Evolutionary conservation across 2,888 invertebrate species (phyloP), one percentile per base, ranked within the genome.

Genomic region (Orthosia gothica): DNA sequence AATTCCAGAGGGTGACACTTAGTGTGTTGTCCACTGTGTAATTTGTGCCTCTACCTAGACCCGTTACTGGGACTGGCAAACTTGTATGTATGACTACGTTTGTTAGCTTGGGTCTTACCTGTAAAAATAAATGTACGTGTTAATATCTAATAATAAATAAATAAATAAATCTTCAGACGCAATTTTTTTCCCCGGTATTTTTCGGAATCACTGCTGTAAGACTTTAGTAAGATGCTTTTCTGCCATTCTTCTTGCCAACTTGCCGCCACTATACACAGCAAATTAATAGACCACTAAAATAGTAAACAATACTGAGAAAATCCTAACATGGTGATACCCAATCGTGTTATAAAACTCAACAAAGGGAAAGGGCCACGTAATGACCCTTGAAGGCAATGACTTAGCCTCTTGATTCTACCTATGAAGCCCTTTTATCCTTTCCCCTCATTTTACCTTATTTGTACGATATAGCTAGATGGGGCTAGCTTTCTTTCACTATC

Each of bases 321-420:
- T 63, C 62, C 40, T 57, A 50, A 61, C 57, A 67, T 11, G 16
- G 20, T 16, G 23, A 32, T 55, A 47, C 47, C 65, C 65, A 62
- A 54, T 67, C 47, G 58, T 52, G 23, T 55, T 79, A 23, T 40
- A 83, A 83, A 73, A 79, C 69, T 72, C 79, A 68, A 83, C 73
- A 54, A 47, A 62, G 40, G 59, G 47, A 59, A 70, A 74, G 69
- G 74, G 74, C 45, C n/a, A 11, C 62, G 49, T 69, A 83, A 81
- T 69, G 83, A 67, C 74, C 74, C 81, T 81, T 66, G 50, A 66
- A 69, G 66, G 81, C 83, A 74, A 83, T 81, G 81, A 83, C 62
- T 83, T 81, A 63, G 80, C 74, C 83, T 79, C 81, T 81, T 81
- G 74, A 83, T 83, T 83, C 68, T 74, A 78, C 83, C 65, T 74